Evolutionary conservation across 2,888 invertebrate species (phyloP).

Genomic region (Meteorus cinctellus): DNA sequence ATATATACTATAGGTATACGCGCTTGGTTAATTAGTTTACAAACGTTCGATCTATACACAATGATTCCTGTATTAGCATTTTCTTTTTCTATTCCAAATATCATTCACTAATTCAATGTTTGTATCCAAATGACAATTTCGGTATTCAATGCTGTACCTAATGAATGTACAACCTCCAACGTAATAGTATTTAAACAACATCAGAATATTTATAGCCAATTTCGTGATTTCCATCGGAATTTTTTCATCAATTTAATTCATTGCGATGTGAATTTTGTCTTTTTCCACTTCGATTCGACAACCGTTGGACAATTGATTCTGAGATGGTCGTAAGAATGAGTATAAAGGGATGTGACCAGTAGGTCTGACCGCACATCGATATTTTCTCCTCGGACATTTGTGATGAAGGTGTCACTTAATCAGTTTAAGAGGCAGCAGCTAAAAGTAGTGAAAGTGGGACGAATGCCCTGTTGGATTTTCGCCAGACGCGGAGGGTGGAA

Average conservation of each 20-base stretch:
- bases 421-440: slow-evolving; percentile 60
- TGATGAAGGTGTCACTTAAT: slow-evolving; percentile 64
- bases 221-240: too few species aligned
- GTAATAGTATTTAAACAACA: too few species aligned
- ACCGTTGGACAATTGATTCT: slow-evolving; percentile 6
- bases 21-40: background rate
- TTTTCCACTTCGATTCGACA: too few species aligned
- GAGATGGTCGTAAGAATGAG: slow-evolving; percentile 2
- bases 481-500: slow-evolving; percentile 41
- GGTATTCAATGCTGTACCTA: too few species aligned
- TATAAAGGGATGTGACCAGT: slow-evolving; percentile 4
- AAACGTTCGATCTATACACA: background rate
- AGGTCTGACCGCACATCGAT: slow-evolving; percentile 19
- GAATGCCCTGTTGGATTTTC: slow-evolving; percentile 24
- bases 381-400: slow-evolving; percentile 47
- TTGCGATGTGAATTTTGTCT: background rate
- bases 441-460: background rate
- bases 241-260: background rate
- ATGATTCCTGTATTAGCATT: too few species aligned
- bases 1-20: background rate
- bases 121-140: too few species aligned
- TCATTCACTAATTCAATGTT: too few species aligned
- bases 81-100: too few species aligned
- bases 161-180: too few species aligned
- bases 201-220: too few species aligned